Percentiles rank a stretch among this genome's conserved stretches.
These are phyloP conservation scores for Anthonomus grandis DNA, from an alignment of 1,140 invertebrate species.

Conservation along the genomic window DNA sequence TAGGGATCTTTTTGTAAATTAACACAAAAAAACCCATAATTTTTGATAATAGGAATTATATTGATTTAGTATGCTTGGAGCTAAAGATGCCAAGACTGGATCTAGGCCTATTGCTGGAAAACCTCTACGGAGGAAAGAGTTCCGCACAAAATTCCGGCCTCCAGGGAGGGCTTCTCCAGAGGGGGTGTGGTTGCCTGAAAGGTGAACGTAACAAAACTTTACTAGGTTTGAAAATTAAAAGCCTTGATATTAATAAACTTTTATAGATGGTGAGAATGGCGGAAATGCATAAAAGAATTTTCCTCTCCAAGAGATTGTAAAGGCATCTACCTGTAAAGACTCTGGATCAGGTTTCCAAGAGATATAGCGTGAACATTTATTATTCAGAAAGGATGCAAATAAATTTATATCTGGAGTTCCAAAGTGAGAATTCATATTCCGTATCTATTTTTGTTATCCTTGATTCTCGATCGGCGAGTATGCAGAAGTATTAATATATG, in stretches of 20 bases:
- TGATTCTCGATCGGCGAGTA: too few species aligned
- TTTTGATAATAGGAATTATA: slow-evolving; percentile 11
- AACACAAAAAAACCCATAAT: too few species aligned
- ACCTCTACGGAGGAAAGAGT: slow-evolving; percentile 4
- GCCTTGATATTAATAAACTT: slow-evolving; percentile 6
- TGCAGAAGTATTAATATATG: not conserved
- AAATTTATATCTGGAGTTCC: slow-evolving; percentile 14
- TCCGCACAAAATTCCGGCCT: slow-evolving; percentile 5
- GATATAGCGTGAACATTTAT: too few species aligned
- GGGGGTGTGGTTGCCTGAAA: slow-evolving; percentile 5
- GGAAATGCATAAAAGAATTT: too few species aligned
- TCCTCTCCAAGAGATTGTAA: too few species aligned
- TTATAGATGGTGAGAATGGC: slow-evolving; percentile 1
- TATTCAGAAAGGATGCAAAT: slow-evolving; percentile 15
- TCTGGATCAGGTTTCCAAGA: not conserved
- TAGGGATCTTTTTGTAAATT: slow-evolving; percentile 10
- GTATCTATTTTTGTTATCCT: not conserved
- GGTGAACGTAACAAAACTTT: slow-evolving; percentile 5
- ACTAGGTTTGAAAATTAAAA: slow-evolving; percentile 7
- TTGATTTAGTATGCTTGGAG: slow-evolving; percentile 4
- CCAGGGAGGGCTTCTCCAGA: not conserved
- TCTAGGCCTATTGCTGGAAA: too few species aligned
- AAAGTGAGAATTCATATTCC: not conserved
- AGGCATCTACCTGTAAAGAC: slow-evolving; percentile 1
- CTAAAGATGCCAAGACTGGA: not conserved